Evolutionary conservation across 2,113 vertebrate species (phyloP), one percentile per base, ranked within the genome.

Genomic region (Ellobius talpinus): DNA sequence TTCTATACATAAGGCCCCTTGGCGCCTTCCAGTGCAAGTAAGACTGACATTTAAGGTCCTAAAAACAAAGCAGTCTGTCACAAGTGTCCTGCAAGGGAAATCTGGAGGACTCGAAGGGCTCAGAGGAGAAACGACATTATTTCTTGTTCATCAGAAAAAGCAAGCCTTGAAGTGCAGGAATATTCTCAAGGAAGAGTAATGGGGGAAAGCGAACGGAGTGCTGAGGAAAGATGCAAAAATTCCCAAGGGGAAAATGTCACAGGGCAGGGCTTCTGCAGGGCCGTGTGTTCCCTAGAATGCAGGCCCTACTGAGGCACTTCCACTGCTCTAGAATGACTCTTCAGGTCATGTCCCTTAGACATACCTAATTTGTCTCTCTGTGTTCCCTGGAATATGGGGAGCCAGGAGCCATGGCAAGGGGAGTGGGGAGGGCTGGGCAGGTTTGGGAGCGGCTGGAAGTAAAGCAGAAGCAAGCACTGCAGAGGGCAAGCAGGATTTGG

Each of bases 61-160:
- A 52, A 81, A 94, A 86, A 39, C 85, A 81, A 74, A 89, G 39
- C 68, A 79, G 47, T 50, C 24, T 88, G 47, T 72, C 24, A 72
- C 19, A 90, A 39, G n/a, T 79, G 47, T 76, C 47, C 90, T 17
- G 24, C 45, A n/a, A 87, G 12, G 42, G n/a, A 31, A 45, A 77
- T 31, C 17, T 39, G 47, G 65, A 86, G 23, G 36, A 87, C 17
- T 70, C 45, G 81, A 65, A 58, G 14, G 9, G 2, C 33, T 96
- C 58, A 72, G 29, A 68, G 55, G 50, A 79, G 24, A 77, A 36
- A 94, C 31, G 42, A 33, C 33, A 47, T 65, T 65, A 47, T 21
- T 70, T 95, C 5, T 36, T 90, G 11, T 68, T 79, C 29, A 70
- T 77, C 74, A 70, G 82, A 63, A 96, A 86, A 89, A 45, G 52